Evolutionary conservation across 2,113 vertebrate species (phyloP), one percentile per base, ranked within the genome.

Genomic region (Carlito syrichta): DNA sequence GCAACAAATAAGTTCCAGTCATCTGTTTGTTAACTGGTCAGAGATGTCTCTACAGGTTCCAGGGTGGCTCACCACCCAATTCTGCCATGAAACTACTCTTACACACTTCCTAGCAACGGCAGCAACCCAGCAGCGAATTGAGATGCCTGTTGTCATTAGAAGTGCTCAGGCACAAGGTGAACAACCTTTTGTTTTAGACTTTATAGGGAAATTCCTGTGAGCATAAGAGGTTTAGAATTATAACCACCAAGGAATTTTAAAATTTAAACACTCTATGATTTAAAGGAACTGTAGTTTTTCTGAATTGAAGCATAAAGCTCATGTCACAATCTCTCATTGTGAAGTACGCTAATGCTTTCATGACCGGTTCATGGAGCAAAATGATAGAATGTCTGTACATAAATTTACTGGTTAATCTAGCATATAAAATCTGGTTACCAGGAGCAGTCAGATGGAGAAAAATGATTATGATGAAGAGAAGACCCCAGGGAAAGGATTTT

Each of bases 321-420:
- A 5, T 4, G 6, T 71, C 45, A 25, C 32, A 74, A 68, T 52
- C 12, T 60, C 35, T 69, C 38, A 23, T 68, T 19, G 35, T 40
- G 63, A 62, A 45, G 25, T 69, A 38, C 76, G 63, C 45, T 69
- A 77, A n/a, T 86, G 50, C 40, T 69, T 93, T 78, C 32, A 3
- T n/a, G 32, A 85, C 66, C 69, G 79, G 71, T 20, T 52, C 77
- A 54, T 14, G 30, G 45, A 89, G 16, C 91, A 60, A 20, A 63
- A 89, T 58, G 66, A 95, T 38, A 50, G n/a, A 82, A 63, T 54
- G 66, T 48, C 91, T 85, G n/a, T 74, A 48, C 56, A 38, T 91
- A 87, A 88, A 79, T 79, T 93, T 79, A n/a, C 27, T 78, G 60
- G 54, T 30, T 94, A 92, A 94, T 74, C 52, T 91, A 87, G 86